Percentiles rank a stretch among this genome's conserved stretches.
Evolutionary conservation across 2,888 invertebrate species (phyloP).

Genomic region (Nomada ferruginata): DNA sequence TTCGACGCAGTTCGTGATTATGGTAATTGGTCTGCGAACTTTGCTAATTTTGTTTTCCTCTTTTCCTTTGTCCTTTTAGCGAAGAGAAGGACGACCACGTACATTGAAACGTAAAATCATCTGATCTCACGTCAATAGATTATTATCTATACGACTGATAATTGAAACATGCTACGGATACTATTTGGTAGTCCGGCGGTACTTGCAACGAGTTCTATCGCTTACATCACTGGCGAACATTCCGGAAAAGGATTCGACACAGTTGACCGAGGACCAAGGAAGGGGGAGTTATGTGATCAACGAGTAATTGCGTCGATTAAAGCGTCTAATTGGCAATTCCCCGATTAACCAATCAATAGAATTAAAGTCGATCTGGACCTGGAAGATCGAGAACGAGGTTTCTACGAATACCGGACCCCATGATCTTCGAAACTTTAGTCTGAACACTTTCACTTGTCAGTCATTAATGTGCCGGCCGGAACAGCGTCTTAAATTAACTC

Average conservation of each 20-base stretch:
- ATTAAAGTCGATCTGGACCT: slow-evolving; percentile 10
- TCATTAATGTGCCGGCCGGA: background rate
- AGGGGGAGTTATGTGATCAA: slow-evolving; percentile 43
- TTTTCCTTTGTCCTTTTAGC: background rate
- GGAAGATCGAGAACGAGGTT: background rate
- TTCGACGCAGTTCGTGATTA: background rate
- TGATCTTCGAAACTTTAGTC: background rate
- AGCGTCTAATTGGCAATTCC: slow-evolving; percentile 57
- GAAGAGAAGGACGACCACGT: background rate
- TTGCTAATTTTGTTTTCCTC: background rate
- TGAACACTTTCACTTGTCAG: slow-evolving; percentile 24
- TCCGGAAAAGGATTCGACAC: slow-evolving; percentile 44
- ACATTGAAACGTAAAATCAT: slow-evolving; percentile 25
- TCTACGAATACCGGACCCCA: background rate
- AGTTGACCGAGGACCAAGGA: slow-evolving; percentile 12
- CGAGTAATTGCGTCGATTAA: slow-evolving; percentile 64
- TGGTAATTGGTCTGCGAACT: slow-evolving; percentile 14
- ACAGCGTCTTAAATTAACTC: too few species aligned
- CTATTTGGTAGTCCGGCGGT: background rate
- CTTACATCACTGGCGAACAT: slow-evolving; percentile 39
- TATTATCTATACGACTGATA: slow-evolving; percentile 17
- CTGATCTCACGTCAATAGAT: slow-evolving; percentile 3
- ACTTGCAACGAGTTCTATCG: background rate
- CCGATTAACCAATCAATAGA: slow-evolving; percentile 58
- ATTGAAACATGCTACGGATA: slow-evolving; percentile 32